phyloP scores from a whole-genome alignment of 2,797 vertebrate species.

The Artibeus jamaicensis region DNA sequence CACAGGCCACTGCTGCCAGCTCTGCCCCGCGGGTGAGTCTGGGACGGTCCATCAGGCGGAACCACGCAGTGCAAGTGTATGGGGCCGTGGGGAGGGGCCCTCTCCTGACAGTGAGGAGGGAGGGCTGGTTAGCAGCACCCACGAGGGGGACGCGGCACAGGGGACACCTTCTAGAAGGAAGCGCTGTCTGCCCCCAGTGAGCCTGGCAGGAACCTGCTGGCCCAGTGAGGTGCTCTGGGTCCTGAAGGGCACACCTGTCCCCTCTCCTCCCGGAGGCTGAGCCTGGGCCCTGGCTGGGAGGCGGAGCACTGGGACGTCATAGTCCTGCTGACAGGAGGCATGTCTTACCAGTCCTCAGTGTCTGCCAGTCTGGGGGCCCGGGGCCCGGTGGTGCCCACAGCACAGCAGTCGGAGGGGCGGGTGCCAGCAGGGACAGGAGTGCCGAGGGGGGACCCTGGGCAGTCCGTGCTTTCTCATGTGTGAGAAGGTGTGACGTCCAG shows the following conservation, averaged over 20 bases:
- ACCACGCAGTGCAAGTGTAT: fast-evolving
- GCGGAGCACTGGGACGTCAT: neutral
- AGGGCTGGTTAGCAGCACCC: neutral
- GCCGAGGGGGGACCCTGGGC: neutral
- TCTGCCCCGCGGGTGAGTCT: neutral
- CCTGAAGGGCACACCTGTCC: neutral
- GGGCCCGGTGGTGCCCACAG: neutral
- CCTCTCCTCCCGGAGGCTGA: neutral
- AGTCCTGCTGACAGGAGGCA: neutral
- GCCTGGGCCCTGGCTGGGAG: neutral
- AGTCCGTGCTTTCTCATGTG: neutral
- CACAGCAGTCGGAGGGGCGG: neutral
- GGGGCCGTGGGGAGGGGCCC: neutral
- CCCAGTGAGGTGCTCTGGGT: neutral
- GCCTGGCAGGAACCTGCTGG: neutral
- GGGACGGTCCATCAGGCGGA: fast-evolving
- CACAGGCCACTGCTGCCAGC: neutral
- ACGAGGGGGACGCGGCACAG: neutral
- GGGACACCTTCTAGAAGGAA: neutral
- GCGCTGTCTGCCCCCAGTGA: neutral
- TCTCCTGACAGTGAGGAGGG: neutral
- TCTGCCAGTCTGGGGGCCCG: neutral
- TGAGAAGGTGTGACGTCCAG: neutral
- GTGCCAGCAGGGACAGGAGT: too few relatives aligned
- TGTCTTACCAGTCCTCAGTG: fast-evolving